Evolutionary conservation across 92 coral and sea anemone genomes (phyloP).

Genomic region (Micromussa lordhowensis): DNA sequence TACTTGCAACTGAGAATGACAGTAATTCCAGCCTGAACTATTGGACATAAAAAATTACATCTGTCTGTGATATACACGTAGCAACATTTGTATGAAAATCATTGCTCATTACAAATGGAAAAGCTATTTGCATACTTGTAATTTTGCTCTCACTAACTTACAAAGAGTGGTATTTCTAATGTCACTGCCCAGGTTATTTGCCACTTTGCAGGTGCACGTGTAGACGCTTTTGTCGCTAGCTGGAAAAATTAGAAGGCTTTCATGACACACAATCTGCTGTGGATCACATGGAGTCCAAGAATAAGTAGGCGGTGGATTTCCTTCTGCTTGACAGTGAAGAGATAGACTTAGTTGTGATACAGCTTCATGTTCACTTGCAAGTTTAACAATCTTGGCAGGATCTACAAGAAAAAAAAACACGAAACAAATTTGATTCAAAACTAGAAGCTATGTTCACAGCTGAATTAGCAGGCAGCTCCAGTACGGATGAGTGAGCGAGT

Average conservation of each 20-base stretch:
- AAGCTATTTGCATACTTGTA: background rate
- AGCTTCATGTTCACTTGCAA: background rate
- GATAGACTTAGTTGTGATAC: background rate
- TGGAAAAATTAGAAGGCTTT: background rate
- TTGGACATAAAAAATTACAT: no score
- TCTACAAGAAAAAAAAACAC: background rate
- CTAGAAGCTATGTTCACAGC: no score
- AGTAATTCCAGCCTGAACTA: no score
- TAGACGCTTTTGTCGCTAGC: background rate
- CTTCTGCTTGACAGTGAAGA: conserved; percentile 16
- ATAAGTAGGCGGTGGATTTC: background rate
- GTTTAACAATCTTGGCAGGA: background rate
- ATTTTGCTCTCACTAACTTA: background rate
- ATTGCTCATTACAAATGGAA: background rate
- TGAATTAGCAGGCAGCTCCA: no score
- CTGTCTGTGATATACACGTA: no score
- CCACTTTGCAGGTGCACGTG: background rate
- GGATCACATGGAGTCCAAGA: background rate
- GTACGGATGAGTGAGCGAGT: no score
- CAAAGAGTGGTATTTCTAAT: background rate
- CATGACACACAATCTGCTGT: background rate
- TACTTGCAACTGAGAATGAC: no score
- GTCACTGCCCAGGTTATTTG: background rate
- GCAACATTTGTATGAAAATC: no score
- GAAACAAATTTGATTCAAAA: no score